Conservation (phyloP, 1,140 invertebrate genomes). For the Lepidurus arcticus region DNA sequence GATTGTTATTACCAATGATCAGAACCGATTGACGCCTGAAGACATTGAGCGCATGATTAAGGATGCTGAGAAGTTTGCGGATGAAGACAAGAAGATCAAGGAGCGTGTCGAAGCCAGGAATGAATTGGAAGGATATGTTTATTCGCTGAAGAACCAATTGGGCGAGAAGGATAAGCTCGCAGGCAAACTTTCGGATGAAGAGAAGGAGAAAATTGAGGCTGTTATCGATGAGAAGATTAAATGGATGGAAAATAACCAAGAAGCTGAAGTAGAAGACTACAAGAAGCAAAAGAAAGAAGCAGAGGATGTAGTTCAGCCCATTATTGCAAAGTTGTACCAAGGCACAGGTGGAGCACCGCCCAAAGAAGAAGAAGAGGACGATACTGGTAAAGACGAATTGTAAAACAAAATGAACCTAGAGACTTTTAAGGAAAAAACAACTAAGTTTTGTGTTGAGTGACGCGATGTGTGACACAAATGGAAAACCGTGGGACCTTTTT, state of each 20-base stretch:
- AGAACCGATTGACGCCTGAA: constrained; percentile 92
- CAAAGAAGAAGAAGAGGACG: constrained; percentile 61
- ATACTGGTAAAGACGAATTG: constrained; percentile 41
- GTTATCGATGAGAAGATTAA: constrained; percentile 96
- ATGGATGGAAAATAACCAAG: constrained; percentile 94
- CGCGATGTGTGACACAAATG: background rate
- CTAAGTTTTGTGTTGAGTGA: background rate
- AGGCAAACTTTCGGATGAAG: constrained; percentile 78
- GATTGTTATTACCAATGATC: constrained; percentile 98
- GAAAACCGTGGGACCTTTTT: background rate
- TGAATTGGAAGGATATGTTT: constrained; percentile 95
- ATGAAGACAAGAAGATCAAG: constrained; percentile 97
- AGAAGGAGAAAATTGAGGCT: constrained; percentile 92
- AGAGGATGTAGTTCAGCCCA: constrained; percentile 92
- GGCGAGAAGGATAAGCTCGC: constrained; percentile 97
- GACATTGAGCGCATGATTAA: constrained; percentile 99
- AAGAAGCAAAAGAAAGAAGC: constrained; percentile 96
- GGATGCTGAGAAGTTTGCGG: constrained; percentile 96
- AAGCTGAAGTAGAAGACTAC: constrained; percentile 88
- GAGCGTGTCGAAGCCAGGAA: constrained; percentile 92
- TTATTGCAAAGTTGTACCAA: constrained; percentile 95
- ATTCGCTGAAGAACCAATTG: constrained; percentile 96
- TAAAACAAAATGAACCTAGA: background rate
- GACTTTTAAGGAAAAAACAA: background rate
- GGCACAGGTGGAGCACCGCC: constrained; percentile 63